Base-by-base conservation (phyloP, 1,140 invertebrate genomes). In the Agrypnia vestita region DNA sequence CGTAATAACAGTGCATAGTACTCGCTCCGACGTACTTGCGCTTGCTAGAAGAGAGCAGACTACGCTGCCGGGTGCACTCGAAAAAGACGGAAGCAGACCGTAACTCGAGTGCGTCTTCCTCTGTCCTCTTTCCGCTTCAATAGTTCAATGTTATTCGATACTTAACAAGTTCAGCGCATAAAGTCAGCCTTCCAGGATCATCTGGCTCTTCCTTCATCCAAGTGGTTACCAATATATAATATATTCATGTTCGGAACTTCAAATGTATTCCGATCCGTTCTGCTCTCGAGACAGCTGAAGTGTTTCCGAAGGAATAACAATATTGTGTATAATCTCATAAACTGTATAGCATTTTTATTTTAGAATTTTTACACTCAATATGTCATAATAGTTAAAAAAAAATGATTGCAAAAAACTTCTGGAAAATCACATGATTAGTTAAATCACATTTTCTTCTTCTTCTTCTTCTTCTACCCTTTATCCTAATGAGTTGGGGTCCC, bases 131-230 rank as follows among this genome's bases (percentile, higher is more conserved):
- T 46, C 49, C 62, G 76, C 76, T 69, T 78, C 76, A 78, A 46
- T 78, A 78, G 76, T 78, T 78, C 76, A 78, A 69, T 78, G 76
- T 78, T 78, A 78, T 78, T 67, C 49, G 64, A 78, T 78, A 78
- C 51, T 62, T 25, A 62, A 76, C 75, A 55, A 73, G 69, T 73
- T 73, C 49, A 73, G 51, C 4, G 43, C 43, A 49, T 47, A 19
- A 69, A 69, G 19, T 19, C 61, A 64, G 61, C 15, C 55, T 59
- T 21, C 55, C 15, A 59, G 21, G 55, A 64, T 64, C 61, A 64
- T 25, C 61, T 64, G 61, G 9, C 35, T 64, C 61, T 8, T 64
- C 21, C 61, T 9, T 64, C 21, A 64, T 64, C n/a, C 1, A 35
- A 64, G 35, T 64, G 61, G 61, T 13, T 64, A 44, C 61, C 19